Evolutionary conservation across 2,797 vertebrate genomes (phyloP).

Genomic region (Cossypha dichroa): DNA sequence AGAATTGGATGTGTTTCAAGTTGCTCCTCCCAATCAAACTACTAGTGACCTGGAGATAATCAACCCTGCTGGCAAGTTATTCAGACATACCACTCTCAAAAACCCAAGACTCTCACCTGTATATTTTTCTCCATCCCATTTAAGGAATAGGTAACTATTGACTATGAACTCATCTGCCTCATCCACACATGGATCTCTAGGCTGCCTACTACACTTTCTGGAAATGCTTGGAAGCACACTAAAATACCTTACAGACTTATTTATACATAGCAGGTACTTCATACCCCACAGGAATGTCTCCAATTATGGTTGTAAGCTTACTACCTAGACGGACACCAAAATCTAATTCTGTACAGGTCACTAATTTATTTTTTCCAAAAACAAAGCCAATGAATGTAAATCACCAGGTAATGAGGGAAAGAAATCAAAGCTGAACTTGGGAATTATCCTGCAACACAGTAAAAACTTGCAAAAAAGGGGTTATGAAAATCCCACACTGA

Average conservation of each 20-base stretch:
- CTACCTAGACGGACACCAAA: neutral
- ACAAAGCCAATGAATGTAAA: neutral
- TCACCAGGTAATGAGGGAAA: neutral
- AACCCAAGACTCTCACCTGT: neutral
- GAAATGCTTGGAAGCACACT: neutral
- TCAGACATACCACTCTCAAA: neutral
- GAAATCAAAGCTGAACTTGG: neutral
- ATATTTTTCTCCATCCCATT: neutral
- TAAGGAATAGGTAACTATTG: neutral
- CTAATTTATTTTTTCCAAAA: neutral
- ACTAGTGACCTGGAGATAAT: neutral
- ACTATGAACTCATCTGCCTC: neutral
- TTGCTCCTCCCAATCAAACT: neutral
- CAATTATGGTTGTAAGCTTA: neutral
- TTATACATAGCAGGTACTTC: neutral
- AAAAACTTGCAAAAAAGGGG: neutral
- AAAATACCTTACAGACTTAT: neutral
- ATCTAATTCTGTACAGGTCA: neutral
- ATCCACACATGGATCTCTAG: neutral
- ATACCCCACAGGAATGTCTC: neutral
- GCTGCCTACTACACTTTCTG: neutral
- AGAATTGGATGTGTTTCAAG: neutral
- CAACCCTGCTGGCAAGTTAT: neutral
- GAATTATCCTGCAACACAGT: neutral
- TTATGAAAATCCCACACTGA: neutral